Base-by-base conservation (phyloP, 2,113 vertebrate genomes). In the Dasyprocta punctata region DNA sequence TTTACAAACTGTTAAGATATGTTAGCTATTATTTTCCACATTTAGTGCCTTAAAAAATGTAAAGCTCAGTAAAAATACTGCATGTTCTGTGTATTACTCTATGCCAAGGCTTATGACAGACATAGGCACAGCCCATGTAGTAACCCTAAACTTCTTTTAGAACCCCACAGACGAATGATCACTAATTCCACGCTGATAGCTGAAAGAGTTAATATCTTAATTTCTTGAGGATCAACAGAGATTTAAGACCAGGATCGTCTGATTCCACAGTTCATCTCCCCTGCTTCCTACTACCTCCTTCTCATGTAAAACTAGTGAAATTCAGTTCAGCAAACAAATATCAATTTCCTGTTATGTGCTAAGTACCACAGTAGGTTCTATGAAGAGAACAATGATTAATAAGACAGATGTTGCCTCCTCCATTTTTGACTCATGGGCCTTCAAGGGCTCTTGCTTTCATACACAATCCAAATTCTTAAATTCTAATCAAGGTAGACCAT, bases 131-230 rank as follows among this genome's bases (percentile, higher is more conserved):
- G 52, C 19, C 16, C 19, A 56, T 69, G 58, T 1, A 61, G 86
- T 61, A 52, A 28, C 19, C 56, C 13, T 81, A 52, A 95, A 73
- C 20, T 87, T 92, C n/a, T 91, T 82, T 75, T 81, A 83, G 92
- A 90, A 89, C 0, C 49, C 52, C n/a, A 81, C 28, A 54, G 33
- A 30, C 38, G 14, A 80, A 84, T 73, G 33, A 78, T 58, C 61
- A 56, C 28, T 94, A 81, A 84, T 86, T 69, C 38, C 56, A n/a
- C 75, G 86, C 93, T 69, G 56, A 58, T 77, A 24, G 10, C 67
- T 92, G 36, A 94, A 22, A 88, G 41, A 20, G 17, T 93, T 93
- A 94, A 92, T 95, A 94, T 69, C 67, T 96, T 85, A 61, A 36
- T 89, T 95, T 67, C 67, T 30, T 52, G 5, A 67, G 13, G 38